These are phyloP conservation scores for Sardinella longiceps DNA, from an alignment of 2,797 vertebrate genomes.

Conservation along the genomic window DNA sequence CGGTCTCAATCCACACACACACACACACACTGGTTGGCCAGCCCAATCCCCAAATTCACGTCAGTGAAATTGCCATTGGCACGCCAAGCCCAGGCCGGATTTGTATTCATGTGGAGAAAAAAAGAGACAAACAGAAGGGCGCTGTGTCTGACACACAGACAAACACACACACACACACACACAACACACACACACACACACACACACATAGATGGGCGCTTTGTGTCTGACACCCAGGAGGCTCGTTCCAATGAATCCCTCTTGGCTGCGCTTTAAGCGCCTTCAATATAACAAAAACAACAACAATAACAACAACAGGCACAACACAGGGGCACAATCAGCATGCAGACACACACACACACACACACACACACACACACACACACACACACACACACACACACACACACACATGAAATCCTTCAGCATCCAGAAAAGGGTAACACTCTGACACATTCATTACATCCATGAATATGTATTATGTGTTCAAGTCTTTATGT, in stretches of 20 bases:
- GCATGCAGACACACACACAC: background rate
- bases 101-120: slow-evolving; percentile 46
- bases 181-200: too few species aligned
- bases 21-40: background rate
- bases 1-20: too few species aligned
- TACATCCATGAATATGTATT: slow-evolving; percentile 14
- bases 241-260: slow-evolving; percentile 2
- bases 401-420: background rate
- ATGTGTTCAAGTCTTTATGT: slow-evolving; percentile 24
- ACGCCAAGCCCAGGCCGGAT: slow-evolving; percentile 41
- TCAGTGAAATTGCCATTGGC: slow-evolving; percentile 55
- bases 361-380: slow-evolving; percentile 34
- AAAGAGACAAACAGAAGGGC: slow-evolving; percentile 4
- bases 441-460: background rate
- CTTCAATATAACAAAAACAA: slow-evolving; percentile 12
- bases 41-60: slow-evolving; percentile 53
- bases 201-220: too few species aligned
- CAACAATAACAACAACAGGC: too few species aligned
- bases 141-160: too few species aligned
- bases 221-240: slow-evolving; percentile 14
- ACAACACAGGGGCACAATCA: background rate
- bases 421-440: background rate
- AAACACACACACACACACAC: too few species aligned
- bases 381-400: background rate
- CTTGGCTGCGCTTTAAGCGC: background rate